Evolutionary conservation across 2,113 vertebrate species (phyloP), one percentile per base, ranked within the genome.

Genomic region (Mormoops blainvillei): DNA sequence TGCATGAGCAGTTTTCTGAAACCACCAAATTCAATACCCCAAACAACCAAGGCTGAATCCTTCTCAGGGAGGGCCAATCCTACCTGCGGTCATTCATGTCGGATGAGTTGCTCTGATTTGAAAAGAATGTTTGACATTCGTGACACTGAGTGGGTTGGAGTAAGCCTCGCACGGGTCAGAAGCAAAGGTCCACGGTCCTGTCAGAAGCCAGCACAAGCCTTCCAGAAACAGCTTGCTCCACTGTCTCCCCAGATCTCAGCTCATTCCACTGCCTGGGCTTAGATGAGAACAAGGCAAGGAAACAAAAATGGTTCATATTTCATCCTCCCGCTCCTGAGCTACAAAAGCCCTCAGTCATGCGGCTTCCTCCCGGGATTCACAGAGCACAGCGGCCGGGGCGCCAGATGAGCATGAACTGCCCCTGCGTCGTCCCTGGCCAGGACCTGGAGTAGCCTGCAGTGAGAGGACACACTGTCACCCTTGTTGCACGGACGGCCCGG

Each of bases 301-400:
- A 87, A 94, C 43, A 95, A 76, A 89, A 92, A 73, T 74, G 86
- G 81, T 87, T 96, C 85, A 3, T 84, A 85, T 92, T 97, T 97
- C 92, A 70, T 81, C 50, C 38, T 90, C 67, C 33, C 73, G 90
- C 31, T 70, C 31, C 61, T 33, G 28, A 77, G 36, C 76, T 45
- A 97, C 96, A 94, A 96, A 95, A 96, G 85, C 43, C 82, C 88
- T 95, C 87, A 91, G 94, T 94, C 63, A 87, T 24, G 6, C 10
- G 1, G 68, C 95, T 95, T 97, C 91, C 77, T 95, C 54, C 38
- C 28, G 6, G 52, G 65, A 68, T 43, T 77, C 89, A 80, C 71
- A 45, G 70, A 92, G 86, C 33, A 16, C 7, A 33, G 38, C 3
- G 16, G 65, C 80, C 4, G 61, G 28, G 61, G 28, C 58, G 36